These are phyloP conservation scores for Argyrosomus japonicus DNA, from an alignment of 2,113 vertebrate genomes.

Conservation along the genomic window DNA sequence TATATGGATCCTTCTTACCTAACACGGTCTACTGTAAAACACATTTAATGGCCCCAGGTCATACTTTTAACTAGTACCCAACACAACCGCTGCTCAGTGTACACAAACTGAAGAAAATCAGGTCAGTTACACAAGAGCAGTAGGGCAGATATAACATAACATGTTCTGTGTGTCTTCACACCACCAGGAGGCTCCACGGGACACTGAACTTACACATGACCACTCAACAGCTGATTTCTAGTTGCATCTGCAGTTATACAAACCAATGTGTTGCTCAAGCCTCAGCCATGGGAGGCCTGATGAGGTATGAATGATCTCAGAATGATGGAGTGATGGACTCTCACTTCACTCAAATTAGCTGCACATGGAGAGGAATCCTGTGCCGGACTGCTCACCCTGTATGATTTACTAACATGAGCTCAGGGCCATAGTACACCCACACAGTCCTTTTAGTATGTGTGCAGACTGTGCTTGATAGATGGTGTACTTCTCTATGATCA, in stretches of 20 bases:
- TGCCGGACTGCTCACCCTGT: neutral
- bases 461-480: neutral
- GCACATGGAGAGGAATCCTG: neutral
- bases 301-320: neutral
- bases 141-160: conserved; percentile 13
- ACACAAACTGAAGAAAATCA: conserved; percentile 2
- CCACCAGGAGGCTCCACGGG: conserved; percentile 62
- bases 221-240: neutral
- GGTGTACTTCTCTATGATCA: neutral
- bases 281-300: neutral
- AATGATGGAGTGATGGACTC: neutral
- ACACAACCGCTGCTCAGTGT: neutral
- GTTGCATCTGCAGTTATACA: neutral
- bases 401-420: neutral
- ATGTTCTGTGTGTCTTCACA: neutral
- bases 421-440: neutral
- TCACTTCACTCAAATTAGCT: neutral
- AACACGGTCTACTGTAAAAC: neutral
- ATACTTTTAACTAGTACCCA: neutral
- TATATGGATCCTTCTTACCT: too few relatives aligned
- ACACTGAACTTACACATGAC: neutral
- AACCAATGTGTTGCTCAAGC: neutral
- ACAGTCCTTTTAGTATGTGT: neutral
- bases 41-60: neutral
- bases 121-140: conserved; percentile 47